Base-by-base conservation (phyloP, 2,113 vertebrate genomes). In the Trichechus manatus region DNA sequence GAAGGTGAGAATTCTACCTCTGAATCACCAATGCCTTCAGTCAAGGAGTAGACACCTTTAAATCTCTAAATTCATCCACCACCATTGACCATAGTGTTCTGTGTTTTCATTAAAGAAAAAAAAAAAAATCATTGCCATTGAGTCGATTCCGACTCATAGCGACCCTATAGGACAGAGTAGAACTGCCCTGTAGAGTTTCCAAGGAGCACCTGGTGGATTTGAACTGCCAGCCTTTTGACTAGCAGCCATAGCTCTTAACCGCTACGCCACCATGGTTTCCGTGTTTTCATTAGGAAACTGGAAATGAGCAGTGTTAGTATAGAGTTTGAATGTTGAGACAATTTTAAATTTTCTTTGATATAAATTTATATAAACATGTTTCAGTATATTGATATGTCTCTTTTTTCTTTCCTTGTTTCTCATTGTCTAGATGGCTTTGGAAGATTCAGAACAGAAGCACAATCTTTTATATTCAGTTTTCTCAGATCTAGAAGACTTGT, bases 381-480 rank as follows among this genome's bases (percentile, higher is more conserved):
- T 95, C 27, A 53, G 15, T 72, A 63, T 80, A 47, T 36, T 81
- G 68, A 56, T 89, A 36, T 66, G 31, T 97, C 7, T 92, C 56
- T 22, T 61, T 0, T 61, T 83, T 59, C 80, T 85, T 23, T 33
- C 11, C 31, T 14, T 88, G 5, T 92, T 72, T 75, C 56, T 53
- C 11, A 6, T 56, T 97, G 22, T 95, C 50, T 96, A 99, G 99
- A 99, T 99, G 98, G 99, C 99, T 88, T 96, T 99, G 97, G 99
- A 99, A 80, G 99, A 99, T 97, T 99, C 99, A 0, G 99, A 98
- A 15, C 99, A 99, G 98, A 99, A 99, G 96, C 98, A 99, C 44
- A 98, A 83, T 88, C 98, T 99, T 11, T 98, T 99, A 44, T 98
- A 98, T 79, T 97, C 96, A 17, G 97, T 99, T 92, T 97, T 95